Evolutionary conservation across 2,797 vertebrate genomes (phyloP).

Genomic region (Anolis apletophallus): DNA sequence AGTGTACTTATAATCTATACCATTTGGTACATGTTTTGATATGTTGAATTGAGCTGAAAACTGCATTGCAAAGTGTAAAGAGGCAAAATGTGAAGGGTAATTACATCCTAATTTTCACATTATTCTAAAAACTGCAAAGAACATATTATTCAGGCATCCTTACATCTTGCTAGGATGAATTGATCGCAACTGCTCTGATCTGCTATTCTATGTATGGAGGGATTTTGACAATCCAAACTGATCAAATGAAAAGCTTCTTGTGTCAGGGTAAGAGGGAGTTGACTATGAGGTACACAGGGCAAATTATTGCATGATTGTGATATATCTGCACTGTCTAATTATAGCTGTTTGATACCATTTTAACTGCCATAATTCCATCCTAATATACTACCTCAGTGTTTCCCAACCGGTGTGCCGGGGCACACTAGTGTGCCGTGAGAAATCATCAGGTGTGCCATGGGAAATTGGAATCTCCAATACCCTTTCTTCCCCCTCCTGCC

Average conservation of each 20-base stretch:
- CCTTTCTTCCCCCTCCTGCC: too few relatives aligned
- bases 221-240: neutral
- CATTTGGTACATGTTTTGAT: too few relatives aligned
- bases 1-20: neutral
- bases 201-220: neutral
- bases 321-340: too few relatives aligned
- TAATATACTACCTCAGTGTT: too few relatives aligned
- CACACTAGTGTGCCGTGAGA: too few relatives aligned
- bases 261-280: neutral
- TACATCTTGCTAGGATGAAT: neutral
- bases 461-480: too few relatives aligned
- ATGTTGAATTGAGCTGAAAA: neutral
- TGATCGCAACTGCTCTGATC: neutral
- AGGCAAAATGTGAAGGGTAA: neutral
- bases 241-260: neutral
- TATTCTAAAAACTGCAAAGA: neutral
- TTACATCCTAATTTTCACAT: neutral
- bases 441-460: too few relatives aligned
- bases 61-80: neutral
- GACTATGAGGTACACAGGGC: neutral
- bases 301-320: too few relatives aligned
- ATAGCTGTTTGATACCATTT: too few relatives aligned
- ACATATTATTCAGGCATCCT: neutral
- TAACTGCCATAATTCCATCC: too few relatives aligned
- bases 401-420: too few relatives aligned